Evolutionary conservation across 2,797 vertebrate species (phyloP), one percentile per base, ranked within the genome.

Genomic region (Catamblyrhynchus diadema): DNA sequence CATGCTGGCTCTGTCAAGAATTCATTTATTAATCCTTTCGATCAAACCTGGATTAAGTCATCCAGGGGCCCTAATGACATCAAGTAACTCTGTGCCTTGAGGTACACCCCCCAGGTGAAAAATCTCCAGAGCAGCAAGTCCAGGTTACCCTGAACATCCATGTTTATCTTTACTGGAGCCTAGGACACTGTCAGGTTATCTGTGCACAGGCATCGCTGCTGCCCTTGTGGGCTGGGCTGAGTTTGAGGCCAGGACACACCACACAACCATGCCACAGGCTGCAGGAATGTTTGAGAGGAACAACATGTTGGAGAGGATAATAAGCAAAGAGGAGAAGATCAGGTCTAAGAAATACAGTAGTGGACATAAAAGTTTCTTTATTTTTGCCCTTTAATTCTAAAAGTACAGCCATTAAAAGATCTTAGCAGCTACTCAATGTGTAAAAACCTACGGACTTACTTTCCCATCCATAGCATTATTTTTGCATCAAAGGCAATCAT

Each of bases 1-100:
- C 95, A 94, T 78, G 93, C 78, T 93, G 95, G 95, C 97, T 96
- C 96, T 96, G 97, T 97, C 96, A 97, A 97, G 94, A 98, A 98
- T 97, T 96, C 96, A 96, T 97, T 96, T 96, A 97, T 96, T 98
- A 98, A 98, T 98, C 97, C 98, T 91, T 95, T 96, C 89, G 79
- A 87, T 96, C 84, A 84, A 96, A 94, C 85, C 81, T 87, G 95
- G 95, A 97, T 97, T 96, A 97, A 97, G 92, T 70, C 81, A 93
- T 90, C 91, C 56, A 88, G 93, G 81, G 82, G 81, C 79, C 93
- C 59, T 3, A 17, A 56, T 53, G 83, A 93, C 90, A 94, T 51
- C 70, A 33, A 90, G 81, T 33, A 93, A 92, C 86, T 95, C 84
- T 27, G 67, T 57, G 74, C 41, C 70, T 86, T 65, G 66, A 75